These are phyloP conservation scores for Drosophila sturtevanti DNA, from an alignment of 1,140 invertebrate genomes.

Conservation along the genomic window DNA sequence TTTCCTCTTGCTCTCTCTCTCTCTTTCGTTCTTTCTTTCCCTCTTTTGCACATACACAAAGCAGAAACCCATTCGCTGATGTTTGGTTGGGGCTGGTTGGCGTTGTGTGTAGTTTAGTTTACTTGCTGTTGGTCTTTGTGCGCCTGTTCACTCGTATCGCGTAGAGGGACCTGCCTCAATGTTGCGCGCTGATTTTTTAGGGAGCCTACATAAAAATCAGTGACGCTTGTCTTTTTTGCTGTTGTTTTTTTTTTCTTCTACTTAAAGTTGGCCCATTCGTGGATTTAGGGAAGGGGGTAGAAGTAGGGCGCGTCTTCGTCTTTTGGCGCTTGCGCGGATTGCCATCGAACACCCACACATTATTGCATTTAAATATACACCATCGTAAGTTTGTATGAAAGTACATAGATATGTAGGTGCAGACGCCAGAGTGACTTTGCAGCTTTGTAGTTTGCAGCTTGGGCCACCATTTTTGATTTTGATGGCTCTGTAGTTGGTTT, in stretches of 20 bases:
- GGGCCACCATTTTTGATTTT: constrained; percentile 69
- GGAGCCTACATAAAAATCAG: constrained; percentile 60
- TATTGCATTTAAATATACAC: not conserved
- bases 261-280: constrained; percentile 34
- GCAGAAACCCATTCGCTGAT: constrained; percentile 14
- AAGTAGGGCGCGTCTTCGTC: constrained; percentile 38
- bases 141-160: constrained; percentile 75
- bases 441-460: constrained; percentile 60
- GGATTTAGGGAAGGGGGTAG: constrained; percentile 1
- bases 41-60: constrained; percentile 18
- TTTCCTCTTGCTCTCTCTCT: constrained; percentile 1
- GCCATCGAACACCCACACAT: not conserved
- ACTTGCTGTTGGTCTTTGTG: constrained; percentile 50
- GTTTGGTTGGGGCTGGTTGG: constrained; percentile 33
- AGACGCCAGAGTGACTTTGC: constrained; percentile 46
- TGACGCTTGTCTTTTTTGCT: constrained; percentile 35
- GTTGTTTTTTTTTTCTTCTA: constrained; percentile 10
- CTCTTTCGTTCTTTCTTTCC: not conserved
- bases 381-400: not conserved
- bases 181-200: constrained; percentile 69
- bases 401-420: too few relatives aligned
- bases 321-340: constrained; percentile 54
- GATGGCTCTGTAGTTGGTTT: constrained; percentile 65
- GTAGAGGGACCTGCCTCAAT: constrained; percentile 82
- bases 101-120: constrained; percentile 4